phyloP scores from a whole-genome alignment of 2,113 vertebrate genomes.

The Chloebia gouldiae region DNA sequence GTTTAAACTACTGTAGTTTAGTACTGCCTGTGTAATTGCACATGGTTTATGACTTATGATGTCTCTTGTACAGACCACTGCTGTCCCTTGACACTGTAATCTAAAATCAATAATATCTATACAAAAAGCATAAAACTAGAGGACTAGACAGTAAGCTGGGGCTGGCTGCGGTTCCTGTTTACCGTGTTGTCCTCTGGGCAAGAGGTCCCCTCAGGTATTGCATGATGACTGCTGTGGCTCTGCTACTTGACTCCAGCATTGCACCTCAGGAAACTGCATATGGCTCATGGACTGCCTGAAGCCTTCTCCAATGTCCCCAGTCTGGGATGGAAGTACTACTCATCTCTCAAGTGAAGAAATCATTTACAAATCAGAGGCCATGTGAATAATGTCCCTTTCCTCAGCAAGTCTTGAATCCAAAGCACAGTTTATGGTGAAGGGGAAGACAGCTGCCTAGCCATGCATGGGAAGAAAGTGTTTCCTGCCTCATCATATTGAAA shows the following conservation, averaged over 20 bases:
- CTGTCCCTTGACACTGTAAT: not conserved
- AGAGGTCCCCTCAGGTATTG: not conserved
- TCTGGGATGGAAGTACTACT: not conserved
- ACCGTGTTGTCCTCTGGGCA: rapidly evolving
- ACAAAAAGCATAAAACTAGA: not conserved
- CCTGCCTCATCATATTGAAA: not conserved
- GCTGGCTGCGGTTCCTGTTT: not conserved
- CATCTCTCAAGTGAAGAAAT: not conserved
- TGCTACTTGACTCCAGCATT: not conserved
- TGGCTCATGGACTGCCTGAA: not conserved
- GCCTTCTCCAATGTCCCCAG: not conserved
- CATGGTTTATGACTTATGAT: not conserved
- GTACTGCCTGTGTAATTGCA: not conserved
- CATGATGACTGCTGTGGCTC: not conserved
- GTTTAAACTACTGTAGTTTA: not conserved
- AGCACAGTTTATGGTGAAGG: not conserved
- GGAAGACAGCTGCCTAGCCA: not conserved
- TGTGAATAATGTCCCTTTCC: not conserved
- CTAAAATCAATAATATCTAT: not conserved
- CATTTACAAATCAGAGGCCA: rapidly evolving
- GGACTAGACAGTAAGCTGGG: not conserved
- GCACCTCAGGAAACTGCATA: not conserved
- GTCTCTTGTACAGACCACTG: not conserved
- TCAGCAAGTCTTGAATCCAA: not conserved
- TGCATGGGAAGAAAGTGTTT: not conserved